Percentiles rank a stretch among this genome's conserved stretches.
Evolutionary conservation across 2,888 invertebrate genomes (phyloP).

Genomic region (Drosophila buzzatii): DNA sequence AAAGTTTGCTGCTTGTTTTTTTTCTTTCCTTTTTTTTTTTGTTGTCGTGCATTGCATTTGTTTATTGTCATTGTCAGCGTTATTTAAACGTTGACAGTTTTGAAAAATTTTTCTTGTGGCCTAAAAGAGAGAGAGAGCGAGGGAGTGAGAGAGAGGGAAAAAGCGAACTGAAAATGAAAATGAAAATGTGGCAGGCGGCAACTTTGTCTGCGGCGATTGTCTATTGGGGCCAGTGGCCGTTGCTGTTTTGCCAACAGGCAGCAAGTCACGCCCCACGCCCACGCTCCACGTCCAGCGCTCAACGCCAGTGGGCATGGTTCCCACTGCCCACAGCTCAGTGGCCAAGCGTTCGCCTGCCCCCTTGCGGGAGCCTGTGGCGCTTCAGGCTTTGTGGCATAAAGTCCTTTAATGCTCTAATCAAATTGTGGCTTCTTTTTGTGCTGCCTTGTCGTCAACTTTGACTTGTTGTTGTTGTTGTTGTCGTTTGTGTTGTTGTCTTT

Average conservation of each 20-base stretch:
- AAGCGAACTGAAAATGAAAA: slow-evolving; percentile 15
- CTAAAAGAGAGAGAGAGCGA: slow-evolving; percentile 13
- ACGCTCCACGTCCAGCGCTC: background rate
- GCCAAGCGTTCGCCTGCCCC: slow-evolving; percentile 8
- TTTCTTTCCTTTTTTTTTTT: slow-evolving; percentile 4
- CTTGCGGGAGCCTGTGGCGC: slow-evolving; percentile 59
- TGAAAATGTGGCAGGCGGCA: slow-evolving; percentile 47
- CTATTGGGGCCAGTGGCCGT: slow-evolving; percentile 22
- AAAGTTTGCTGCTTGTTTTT: slow-evolving; percentile 47
- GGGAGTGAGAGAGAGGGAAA: background rate
- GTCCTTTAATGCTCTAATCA: slow-evolving; percentile 80
- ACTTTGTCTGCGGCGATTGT: slow-evolving; percentile 53
- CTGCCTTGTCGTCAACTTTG: slow-evolving; percentile 46
- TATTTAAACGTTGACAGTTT: slow-evolving; percentile 79
- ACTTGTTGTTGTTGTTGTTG: slow-evolving; percentile 44
- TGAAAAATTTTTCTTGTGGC: slow-evolving; percentile 24
- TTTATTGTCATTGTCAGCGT: slow-evolving; percentile 78
- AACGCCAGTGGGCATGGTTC: background rate
- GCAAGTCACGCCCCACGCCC: background rate
- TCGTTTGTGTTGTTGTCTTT: slow-evolving; percentile 25
- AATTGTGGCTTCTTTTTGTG: slow-evolving; percentile 78
- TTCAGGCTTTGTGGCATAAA: slow-evolving; percentile 74
- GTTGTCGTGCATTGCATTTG: slow-evolving; percentile 64
- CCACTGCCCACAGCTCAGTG: background rate
- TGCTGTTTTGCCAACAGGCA: slow-evolving; percentile 12